Conservation (phyloP, 2,888 invertebrate species). For the Agrotis puta region DNA sequence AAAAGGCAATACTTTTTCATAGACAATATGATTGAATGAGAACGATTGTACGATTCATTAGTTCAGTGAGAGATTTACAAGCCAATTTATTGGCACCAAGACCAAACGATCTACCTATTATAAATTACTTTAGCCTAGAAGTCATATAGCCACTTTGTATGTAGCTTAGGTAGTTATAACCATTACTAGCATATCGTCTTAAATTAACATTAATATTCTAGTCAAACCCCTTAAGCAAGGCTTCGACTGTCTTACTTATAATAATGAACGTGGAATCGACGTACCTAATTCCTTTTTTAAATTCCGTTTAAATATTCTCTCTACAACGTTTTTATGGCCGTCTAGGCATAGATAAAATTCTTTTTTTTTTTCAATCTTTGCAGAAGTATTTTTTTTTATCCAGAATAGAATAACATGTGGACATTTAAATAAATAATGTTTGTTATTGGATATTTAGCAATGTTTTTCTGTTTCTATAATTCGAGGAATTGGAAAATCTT, state of each 20-base stretch:
- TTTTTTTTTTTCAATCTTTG: neutral
- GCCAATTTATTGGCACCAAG: neutral
- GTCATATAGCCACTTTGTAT: neutral
- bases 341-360: neutral
- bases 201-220: constrained; percentile 40
- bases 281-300: neutral
- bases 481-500: neutral
- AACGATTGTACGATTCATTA: constrained; percentile 31
- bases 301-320: constrained; percentile 1
- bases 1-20: constrained; percentile 42
- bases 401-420: constrained; percentile 5
- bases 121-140: no score
- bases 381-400: constrained; percentile 6
- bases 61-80: constrained; percentile 13
- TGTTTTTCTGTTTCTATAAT: neutral
- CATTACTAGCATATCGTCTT: neutral
- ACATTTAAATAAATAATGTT: constrained; percentile 2
- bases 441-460: neutral
- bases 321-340: neutral
- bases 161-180: neutral
- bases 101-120: neutral
- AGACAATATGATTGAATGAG: constrained; percentile 41
- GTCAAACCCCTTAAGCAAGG: constrained; percentile 20
- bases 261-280: constrained; percentile 18
- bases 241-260: neutral